Evolutionary conservation across 53 echinoderm and acorn worm species (phyloP).

Genomic region (Echinarachnius parma): DNA sequence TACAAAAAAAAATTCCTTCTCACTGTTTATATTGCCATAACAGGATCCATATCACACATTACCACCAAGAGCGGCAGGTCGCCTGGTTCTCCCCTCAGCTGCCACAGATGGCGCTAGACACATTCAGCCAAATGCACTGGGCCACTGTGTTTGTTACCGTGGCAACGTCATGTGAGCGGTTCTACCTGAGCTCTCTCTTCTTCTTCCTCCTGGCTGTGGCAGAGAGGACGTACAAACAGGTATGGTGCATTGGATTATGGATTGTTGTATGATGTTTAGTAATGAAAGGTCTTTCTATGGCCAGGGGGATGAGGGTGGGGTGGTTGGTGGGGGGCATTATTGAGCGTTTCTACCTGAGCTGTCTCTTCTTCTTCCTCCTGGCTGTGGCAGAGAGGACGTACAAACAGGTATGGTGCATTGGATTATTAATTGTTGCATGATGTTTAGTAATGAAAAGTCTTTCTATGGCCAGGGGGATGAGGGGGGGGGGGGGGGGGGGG

Average conservation of each 20-base stretch:
- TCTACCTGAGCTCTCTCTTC: slow-evolving; percentile 72
- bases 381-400: slow-evolving; percentile 90
- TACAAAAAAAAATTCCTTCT: no score
- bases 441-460: no score
- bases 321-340: no score
- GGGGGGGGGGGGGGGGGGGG: no score
- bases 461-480: no score
- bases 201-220: slow-evolving; percentile 91
- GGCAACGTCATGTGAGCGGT: slow-evolving; percentile 44
- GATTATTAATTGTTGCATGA: no score
- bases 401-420: slow-evolving; percentile 72
- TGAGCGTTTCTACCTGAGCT: slow-evolving; percentile 73
- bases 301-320: no score
- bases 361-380: slow-evolving; percentile 84
- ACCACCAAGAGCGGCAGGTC: slow-evolving; percentile 14
- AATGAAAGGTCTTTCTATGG: no score
- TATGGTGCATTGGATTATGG: no score
- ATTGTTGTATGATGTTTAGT: no score
- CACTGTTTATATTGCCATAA: no score
- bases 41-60: slow-evolving; percentile 37
- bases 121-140: slow-evolving; percentile 38
- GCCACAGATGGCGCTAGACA: slow-evolving; percentile 45
- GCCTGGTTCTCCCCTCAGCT: slow-evolving; percentile 52
- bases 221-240: slow-evolving; percentile 94
- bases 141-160: slow-evolving; percentile 46